phyloP scores from a whole-genome alignment of 2,797 vertebrate genomes.

The Coregonus ussuriensis region DNA sequence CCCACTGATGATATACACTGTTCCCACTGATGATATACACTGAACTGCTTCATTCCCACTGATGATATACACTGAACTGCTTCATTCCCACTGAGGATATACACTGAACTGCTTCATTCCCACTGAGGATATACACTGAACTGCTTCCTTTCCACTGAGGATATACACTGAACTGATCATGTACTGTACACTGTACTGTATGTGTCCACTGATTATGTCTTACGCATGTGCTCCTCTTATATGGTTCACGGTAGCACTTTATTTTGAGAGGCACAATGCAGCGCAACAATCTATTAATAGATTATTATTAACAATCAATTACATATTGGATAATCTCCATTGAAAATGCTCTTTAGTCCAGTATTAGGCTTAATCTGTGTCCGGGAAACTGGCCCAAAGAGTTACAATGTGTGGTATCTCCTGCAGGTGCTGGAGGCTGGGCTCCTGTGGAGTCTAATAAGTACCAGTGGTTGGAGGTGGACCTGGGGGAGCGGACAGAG shows the following conservation, averaged over 20 bases:
- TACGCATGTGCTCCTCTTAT: background rate
- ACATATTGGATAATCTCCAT: background rate
- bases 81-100: no score
- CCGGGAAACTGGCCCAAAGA: background rate
- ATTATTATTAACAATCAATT: background rate
- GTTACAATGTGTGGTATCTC: background rate
- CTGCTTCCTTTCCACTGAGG: no score
- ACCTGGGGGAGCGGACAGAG: slow-evolving; percentile 85
- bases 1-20: no score
- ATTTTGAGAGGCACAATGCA: background rate
- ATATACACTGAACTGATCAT: no score
- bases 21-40: no score
- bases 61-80: no score
- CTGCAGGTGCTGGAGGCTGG: slow-evolving; percentile 86
- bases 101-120: no score
- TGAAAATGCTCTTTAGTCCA: background rate
- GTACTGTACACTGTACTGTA: background rate
- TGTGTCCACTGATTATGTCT: no score
- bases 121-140: no score
- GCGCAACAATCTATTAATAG: background rate
- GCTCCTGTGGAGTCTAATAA: slow-evolving; percentile 79
- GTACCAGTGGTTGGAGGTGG: slow-evolving; percentile 90
- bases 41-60: no score
- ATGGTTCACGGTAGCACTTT: background rate
- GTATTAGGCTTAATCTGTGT: background rate